Percentiles rank a stretch among this genome's conserved stretches.
phyloP scores from a whole-genome alignment of 2,113 vertebrate species.

The Nothoprocta perdicaria region DNA sequence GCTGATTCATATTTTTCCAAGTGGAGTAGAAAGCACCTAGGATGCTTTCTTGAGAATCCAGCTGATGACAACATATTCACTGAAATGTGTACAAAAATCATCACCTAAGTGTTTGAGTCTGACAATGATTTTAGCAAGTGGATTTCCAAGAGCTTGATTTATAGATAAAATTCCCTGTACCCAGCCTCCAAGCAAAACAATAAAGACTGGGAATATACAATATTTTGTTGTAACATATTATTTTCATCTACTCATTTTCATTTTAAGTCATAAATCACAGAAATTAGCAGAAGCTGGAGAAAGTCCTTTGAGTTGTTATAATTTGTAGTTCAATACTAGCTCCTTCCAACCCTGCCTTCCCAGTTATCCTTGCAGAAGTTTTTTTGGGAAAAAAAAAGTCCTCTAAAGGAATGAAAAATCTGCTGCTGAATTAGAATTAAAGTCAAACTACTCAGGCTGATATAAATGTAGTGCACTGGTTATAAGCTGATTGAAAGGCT shows the following conservation, averaged over 20 bases:
- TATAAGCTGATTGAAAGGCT: background rate
- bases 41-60: slow-evolving; percentile 39
- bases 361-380: background rate
- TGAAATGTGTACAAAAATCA: slow-evolving; percentile 61
- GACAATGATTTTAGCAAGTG: slow-evolving; percentile 61
- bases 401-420: background rate
- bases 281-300: background rate
- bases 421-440: background rate
- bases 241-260: slow-evolving; percentile 19
- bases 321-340: background rate
- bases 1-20: slow-evolving; percentile 45
- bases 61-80: slow-evolving; percentile 59
- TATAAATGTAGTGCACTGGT: background rate
- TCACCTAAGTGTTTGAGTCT: slow-evolving; percentile 58
- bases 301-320: background rate
- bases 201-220: background rate
- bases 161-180: slow-evolving; percentile 44
- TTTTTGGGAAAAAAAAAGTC: background rate
- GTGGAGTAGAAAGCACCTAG: background rate
- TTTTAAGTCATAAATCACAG: slow-evolving; percentile 6
- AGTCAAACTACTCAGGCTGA: background rate
- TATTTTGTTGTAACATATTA: background rate
- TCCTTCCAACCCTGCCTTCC: background rate
- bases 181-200: slow-evolving; percentile 48
- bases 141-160: slow-evolving; percentile 62